Percentiles rank a stretch among this genome's conserved stretches.
Evolutionary conservation across 92 coral and sea anemone species (phyloP).

Genomic region (Palythoa caribaeorum): DNA sequence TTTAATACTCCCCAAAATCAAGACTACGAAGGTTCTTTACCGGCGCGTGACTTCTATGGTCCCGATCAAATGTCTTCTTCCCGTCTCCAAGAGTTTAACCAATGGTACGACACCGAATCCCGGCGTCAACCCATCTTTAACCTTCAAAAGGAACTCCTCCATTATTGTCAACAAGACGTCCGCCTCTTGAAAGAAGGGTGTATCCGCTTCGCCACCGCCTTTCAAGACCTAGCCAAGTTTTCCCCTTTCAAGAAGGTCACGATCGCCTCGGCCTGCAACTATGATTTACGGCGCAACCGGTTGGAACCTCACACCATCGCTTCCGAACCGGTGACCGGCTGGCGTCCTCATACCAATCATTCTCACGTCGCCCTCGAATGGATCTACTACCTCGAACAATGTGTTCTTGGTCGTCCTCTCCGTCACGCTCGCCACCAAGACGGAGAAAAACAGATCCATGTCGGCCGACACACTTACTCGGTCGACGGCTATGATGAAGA

Average conservation of each 20-base stretch:
- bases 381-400: neutral
- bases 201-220: neutral
- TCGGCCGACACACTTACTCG: neutral
- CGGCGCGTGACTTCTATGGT: neutral
- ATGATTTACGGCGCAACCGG: neutral
- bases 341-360: slow-evolving; percentile 24
- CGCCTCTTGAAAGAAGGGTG: neutral
- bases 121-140: too few relatives aligned
- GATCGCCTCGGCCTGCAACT: slow-evolving; percentile 28
- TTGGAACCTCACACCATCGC: neutral
- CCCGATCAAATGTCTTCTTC: neutral
- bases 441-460: neutral
- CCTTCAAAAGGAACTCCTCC: too few relatives aligned
- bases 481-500: slow-evolving; percentile 35
- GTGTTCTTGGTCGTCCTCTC: slow-evolving; percentile 4
- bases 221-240: neutral
- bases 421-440: slow-evolving; percentile 18
- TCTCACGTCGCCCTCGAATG: slow-evolving; percentile 6
- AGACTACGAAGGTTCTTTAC: slow-evolving; percentile 42
- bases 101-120: neutral
- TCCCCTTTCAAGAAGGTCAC: neutral
- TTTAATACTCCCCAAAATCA: neutral
- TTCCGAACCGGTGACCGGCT: slow-evolving; percentile 11
- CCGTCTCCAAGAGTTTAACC: neutral
- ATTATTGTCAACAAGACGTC: neutral